These are phyloP conservation scores for Ceyx margarethae DNA, from an alignment of 2,113 vertebrate species.

Conservation along the genomic window DNA sequence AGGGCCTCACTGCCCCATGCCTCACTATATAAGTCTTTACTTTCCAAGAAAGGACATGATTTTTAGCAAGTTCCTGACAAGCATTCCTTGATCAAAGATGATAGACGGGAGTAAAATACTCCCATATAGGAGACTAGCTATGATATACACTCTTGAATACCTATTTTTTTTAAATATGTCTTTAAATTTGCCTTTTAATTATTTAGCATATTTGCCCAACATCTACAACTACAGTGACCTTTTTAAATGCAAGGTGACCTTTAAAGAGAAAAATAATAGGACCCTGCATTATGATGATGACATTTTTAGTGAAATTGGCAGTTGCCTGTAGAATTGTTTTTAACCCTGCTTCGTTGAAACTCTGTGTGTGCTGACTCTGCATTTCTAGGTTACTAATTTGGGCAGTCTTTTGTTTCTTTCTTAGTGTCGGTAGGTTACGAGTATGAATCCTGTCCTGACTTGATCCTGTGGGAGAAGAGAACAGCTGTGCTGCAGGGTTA, in stretches of 20 bases:
- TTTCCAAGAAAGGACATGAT: not conserved
- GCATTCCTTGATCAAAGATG: not conserved
- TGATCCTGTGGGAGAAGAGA: constrained; percentile 98
- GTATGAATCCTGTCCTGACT: constrained; percentile 96
- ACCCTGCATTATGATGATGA: not conserved
- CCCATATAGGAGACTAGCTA: not conserved
- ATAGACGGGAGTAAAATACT: not conserved
- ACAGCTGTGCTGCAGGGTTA: constrained; percentile 93
- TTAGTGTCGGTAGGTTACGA: constrained; percentile 96
- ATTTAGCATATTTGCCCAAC: not conserved
- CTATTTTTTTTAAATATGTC: not conserved
- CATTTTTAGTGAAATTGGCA: constrained; percentile 5
- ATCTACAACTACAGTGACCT: not conserved
- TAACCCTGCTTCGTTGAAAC: not conserved
- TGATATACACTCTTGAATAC: not conserved
- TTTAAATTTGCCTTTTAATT: not conserved
- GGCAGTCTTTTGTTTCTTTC: not conserved
- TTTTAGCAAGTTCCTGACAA: not conserved
- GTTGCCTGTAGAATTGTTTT: not conserved
- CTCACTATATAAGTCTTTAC: not conserved
- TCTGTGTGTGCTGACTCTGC: not conserved
- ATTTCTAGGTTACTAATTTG: not conserved
- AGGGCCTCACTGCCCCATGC: not conserved
- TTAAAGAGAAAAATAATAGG: not conserved
- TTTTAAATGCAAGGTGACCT: constrained; percentile 4